These are phyloP conservation scores for Rotaria socialis DNA, from an alignment of 2,888 invertebrate species.

Conservation along the genomic window DNA sequence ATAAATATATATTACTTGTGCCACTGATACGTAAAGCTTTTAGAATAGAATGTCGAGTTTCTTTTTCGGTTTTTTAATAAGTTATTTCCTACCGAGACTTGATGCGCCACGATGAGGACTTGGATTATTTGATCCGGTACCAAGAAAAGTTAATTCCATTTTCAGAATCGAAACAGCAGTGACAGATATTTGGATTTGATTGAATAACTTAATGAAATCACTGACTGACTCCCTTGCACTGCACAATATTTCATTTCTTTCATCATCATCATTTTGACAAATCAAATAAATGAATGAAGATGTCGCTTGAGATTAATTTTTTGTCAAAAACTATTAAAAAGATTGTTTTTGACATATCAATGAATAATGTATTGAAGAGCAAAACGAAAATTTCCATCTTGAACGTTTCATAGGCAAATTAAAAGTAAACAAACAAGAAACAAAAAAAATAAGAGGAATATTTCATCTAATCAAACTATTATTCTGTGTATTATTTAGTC, in stretches of 20 bases:
- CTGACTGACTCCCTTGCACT: too few relatives aligned
- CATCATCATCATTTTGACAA: neutral
- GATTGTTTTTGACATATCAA: too few relatives aligned
- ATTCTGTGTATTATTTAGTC: neutral
- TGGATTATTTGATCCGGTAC: conserved; percentile 55
- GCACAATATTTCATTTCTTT: too few relatives aligned
- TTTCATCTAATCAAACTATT: neutral
- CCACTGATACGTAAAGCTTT: conserved; percentile 28
- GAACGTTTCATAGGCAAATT: neutral
- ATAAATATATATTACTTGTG: conserved; percentile 56
- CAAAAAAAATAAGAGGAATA: neutral
- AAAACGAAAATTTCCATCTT: neutral
- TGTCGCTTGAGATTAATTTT: neutral
- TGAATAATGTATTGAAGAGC: neutral
- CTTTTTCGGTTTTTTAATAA: too few relatives aligned
- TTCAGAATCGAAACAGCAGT: too few relatives aligned
- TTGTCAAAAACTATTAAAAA: neutral
- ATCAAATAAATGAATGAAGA: neutral
- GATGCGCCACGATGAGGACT: conserved; percentile 53
- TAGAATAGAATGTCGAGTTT: neutral
- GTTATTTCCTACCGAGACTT: conserved; percentile 48
- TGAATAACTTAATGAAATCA: too few relatives aligned
- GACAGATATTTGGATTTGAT: neutral
- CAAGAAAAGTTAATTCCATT: conserved; percentile 54
- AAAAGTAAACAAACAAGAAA: neutral